A percentile compares a stretch with the other conserved stretches of the same genome.
phyloP scores from a whole-genome alignment of 2,888 invertebrate genomes.

The Ichneumoninae sp. region DNA sequence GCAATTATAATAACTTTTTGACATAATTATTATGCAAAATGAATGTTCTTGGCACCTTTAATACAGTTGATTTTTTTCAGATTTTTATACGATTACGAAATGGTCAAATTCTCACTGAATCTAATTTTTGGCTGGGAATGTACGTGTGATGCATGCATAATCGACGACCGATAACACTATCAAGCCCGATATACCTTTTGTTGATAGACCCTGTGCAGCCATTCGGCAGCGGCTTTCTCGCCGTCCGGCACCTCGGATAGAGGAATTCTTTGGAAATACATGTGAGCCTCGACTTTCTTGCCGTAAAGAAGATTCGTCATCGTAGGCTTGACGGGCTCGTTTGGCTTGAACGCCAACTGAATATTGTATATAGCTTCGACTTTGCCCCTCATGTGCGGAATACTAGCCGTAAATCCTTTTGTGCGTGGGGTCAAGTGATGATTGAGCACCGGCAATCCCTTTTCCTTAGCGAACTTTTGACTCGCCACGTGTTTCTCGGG shows the following conservation, averaged over 20 bases:
- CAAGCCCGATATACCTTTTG: slow-evolving; percentile 87
- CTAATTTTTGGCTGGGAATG: too few species aligned
- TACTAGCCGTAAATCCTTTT: slow-evolving; percentile 95
- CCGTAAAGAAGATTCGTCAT: slow-evolving; percentile 91
- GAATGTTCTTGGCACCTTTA: too few species aligned
- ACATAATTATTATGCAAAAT: too few species aligned
- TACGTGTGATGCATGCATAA: background rate
- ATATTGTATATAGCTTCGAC: slow-evolving; percentile 94
- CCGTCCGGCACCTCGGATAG: slow-evolving; percentile 91
- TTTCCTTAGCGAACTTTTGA: slow-evolving; percentile 93
- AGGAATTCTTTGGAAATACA: slow-evolving; percentile 93
- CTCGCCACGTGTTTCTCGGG: slow-evolving; percentile 94
- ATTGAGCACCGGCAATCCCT: slow-evolving; percentile 93
- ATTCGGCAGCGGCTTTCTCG: slow-evolving; percentile 90
- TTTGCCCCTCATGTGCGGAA: slow-evolving; percentile 92
- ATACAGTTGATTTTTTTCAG: too few species aligned
- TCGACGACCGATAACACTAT: too few species aligned
- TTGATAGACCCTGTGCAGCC: slow-evolving; percentile 93
- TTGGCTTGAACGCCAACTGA: slow-evolving; percentile 89
- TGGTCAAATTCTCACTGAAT: too few species aligned
- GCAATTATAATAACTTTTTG: too few species aligned
- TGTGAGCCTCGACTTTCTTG: slow-evolving; percentile 89
- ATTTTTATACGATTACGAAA: too few species aligned
- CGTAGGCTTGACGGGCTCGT: slow-evolving; percentile 90
- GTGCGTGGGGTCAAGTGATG: slow-evolving; percentile 97